Evolutionary conservation across 1,140 invertebrate species (phyloP), one percentile per base, ranked within the genome.

Genomic region (Cyphomyrmex costatus): DNA sequence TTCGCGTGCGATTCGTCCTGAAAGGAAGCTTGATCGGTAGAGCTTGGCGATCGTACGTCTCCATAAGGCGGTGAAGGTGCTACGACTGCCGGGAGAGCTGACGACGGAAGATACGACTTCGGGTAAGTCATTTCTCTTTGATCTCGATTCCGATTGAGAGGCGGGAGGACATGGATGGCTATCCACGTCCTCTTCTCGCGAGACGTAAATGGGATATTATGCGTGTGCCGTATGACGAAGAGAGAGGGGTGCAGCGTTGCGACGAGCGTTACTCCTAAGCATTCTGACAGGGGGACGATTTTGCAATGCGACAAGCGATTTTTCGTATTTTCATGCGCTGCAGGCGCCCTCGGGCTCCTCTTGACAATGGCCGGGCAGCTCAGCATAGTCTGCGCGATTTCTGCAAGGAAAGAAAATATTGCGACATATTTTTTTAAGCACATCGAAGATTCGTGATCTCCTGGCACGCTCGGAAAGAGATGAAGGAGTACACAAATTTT

Each of bases 391-490:
- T 61, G 85, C 89, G 86, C 91, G 91, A 88, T 94, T 85, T 90
- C 94, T 95, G 94, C 60, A 80, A 80, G 91, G 91, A 94, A 92
- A 92, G 61, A 49, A 83, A 86, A n/a, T n/a, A n/a, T 86, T 82
- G 21, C 58, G 46, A 79, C 24, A n/a, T 21, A 42, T 61, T 58
- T 87, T n/a, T 82, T 76, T 58, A 65, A 63, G 5, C 51, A 19
- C 16, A 42, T 42, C 10, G 36, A 8, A 42, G 36, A 42, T 42
- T 42, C 36, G 8, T 42, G 10, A 42, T 42, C 36, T 42, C 8
- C 36, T 8, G 10, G 8, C 36, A 42, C 36, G 36, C 36, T 42
- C 36, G 36, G 36, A 8, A 42, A 42, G 36, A 8, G 10, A 10
- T 42, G 36, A 8, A 8, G 8, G 10, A 42, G 36, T 10, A 2